phyloP scores from a whole-genome alignment of 2,797 vertebrate species.

The Rhincodon typus region DNA sequence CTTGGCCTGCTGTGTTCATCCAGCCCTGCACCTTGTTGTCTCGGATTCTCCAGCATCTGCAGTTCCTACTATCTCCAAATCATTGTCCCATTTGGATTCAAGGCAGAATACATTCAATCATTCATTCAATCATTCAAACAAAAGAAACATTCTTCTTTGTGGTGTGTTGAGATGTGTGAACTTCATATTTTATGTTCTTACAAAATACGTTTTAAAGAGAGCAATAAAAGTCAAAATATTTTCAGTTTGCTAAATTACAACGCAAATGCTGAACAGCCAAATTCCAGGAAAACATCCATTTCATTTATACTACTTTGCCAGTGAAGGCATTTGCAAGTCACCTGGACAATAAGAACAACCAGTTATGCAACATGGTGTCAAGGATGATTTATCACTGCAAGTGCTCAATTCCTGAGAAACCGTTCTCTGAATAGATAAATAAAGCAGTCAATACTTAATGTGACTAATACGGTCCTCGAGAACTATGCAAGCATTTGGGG shows the following conservation, averaged over 20 bases:
- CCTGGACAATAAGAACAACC: not conserved
- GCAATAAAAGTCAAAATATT: not conserved
- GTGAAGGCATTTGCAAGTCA: conserved; percentile 18
- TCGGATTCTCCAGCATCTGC: no score
- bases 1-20: no score
- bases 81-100: not conserved
- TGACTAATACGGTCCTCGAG: not conserved
- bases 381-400: conserved; percentile 29
- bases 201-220: not conserved
- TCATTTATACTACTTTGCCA: not conserved
- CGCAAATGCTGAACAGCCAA: conserved; percentile 3
- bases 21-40: no score
- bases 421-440: conserved; percentile 4
- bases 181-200: not conserved
- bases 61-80: no score
- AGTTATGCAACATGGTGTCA: conserved; percentile 19
- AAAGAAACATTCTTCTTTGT: not conserved
- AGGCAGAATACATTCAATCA: not conserved
- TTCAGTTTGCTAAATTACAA: conserved; percentile 24
- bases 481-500: not conserved
- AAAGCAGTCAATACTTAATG: not conserved
- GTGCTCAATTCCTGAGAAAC: conserved; percentile 5
- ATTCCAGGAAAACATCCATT: not conserved
- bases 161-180: not conserved
- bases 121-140: not conserved